Percentiles rank a stretch among this genome's conserved stretches.
phyloP scores from a whole-genome alignment of 2,797 vertebrate species.

The Molossus molossus region DNA sequence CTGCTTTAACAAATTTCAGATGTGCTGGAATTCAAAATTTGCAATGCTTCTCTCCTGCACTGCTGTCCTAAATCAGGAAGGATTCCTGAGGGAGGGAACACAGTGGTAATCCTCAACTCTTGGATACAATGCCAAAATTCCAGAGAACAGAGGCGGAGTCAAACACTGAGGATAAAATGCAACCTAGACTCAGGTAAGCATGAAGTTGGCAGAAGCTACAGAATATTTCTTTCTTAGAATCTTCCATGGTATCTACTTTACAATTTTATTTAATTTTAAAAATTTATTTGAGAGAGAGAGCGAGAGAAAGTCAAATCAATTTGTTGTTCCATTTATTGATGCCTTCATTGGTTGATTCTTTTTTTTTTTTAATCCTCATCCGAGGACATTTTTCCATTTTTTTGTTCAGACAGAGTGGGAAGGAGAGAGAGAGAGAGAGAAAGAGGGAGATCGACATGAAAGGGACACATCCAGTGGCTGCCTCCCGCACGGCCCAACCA shows the following conservation, averaged over 20 bases:
- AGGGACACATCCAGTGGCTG: no score
- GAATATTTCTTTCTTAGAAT: background rate
- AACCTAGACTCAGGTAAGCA: background rate
- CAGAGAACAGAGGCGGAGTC: background rate
- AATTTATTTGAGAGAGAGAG: no score
- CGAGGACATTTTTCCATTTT: no score
- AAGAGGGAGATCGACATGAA: no score
- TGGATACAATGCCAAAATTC: background rate
- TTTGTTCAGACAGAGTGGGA: no score
- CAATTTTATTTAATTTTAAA: background rate
- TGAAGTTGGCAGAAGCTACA: background rate
- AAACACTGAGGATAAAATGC: background rate
- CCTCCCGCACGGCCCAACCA: no score
- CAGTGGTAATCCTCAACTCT: background rate
- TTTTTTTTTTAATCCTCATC: no score
- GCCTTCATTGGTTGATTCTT: background rate
- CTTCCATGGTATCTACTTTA: slow-evolving; percentile 13
- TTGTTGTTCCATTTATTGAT: background rate
- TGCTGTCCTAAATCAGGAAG: background rate
- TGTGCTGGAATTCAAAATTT: slow-evolving; percentile 10
- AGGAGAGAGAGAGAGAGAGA: no score
- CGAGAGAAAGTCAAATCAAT: no score
- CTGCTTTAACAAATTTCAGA: slow-evolving; percentile 48
- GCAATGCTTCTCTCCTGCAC: background rate
- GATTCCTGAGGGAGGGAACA: background rate